Evolutionary conservation across 2,113 vertebrate species (phyloP).

Genomic region (Gymnarchus niloticus): DNA sequence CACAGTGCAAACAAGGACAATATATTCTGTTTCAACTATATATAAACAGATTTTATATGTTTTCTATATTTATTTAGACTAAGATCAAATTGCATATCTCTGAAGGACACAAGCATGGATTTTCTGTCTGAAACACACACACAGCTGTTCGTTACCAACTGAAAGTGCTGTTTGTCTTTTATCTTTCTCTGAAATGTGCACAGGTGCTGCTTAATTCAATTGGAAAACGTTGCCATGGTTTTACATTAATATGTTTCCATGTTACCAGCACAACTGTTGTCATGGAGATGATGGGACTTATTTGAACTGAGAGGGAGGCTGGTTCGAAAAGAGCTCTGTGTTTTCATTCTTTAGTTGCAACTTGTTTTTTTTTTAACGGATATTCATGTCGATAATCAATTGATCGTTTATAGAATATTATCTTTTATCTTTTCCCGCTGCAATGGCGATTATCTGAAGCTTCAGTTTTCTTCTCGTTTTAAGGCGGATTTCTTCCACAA

Average conservation of each 20-base stretch:
- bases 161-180: constrained; percentile 49
- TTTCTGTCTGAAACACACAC: constrained; percentile 53
- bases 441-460: not conserved
- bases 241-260: constrained; percentile 61
- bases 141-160: constrained; percentile 65
- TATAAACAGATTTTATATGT: not conserved
- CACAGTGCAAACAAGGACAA: not conserved
- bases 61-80: constrained; percentile 16
- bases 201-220: constrained; percentile 74
- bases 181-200: constrained; percentile 62
- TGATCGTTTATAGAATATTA: not conserved
- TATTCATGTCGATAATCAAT: constrained; percentile 13
- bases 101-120: constrained; percentile 43
- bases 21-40: not conserved
- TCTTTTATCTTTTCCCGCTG: not conserved
- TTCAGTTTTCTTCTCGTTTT: constrained; percentile 3
- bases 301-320: constrained; percentile 59
- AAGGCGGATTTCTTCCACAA: not conserved
- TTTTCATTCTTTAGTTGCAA: constrained; percentile 42
- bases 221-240: constrained; percentile 63
- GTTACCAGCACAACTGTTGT: constrained; percentile 64
- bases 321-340: constrained; percentile 42
- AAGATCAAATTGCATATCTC: constrained; percentile 32
- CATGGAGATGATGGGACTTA: constrained; percentile 68
- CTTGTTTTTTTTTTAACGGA: constrained; percentile 31